Evolutionary conservation across 2,797 vertebrate species (phyloP).

Genomic region (Ptychobarbus kaznakovi): DNA sequence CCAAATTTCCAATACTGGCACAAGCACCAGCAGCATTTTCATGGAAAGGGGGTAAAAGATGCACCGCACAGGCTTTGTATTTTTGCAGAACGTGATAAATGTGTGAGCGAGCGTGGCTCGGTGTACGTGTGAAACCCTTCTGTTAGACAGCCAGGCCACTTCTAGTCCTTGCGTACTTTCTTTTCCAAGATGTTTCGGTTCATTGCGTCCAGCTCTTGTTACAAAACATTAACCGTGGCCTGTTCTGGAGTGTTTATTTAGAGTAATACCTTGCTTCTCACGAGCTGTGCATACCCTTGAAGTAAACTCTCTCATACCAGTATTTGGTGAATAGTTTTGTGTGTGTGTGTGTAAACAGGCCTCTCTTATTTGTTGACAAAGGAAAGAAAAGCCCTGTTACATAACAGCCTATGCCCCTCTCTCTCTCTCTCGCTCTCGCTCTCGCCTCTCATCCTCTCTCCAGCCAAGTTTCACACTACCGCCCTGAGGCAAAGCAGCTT

Average conservation of each 20-base stretch:
- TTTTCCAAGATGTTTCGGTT: conserved; percentile 18
- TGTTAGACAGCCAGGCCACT: conserved; percentile 3
- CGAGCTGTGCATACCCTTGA: conserved; percentile 31
- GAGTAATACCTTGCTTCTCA: conserved; percentile 41
- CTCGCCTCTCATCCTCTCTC: conserved; percentile 50
- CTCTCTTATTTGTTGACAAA: conserved; percentile 63
- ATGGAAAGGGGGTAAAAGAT: neutral
- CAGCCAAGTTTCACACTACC: conserved; percentile 77
- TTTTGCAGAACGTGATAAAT: conserved; percentile 24
- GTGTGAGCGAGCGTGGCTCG: neutral
- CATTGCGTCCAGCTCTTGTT: conserved; percentile 2
- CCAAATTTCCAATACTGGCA: neutral
- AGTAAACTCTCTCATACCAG: conserved; percentile 49
- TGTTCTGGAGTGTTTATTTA: conserved; percentile 25
- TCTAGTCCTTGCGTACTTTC: conserved; percentile 4
- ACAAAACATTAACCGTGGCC: conserved; percentile 3
- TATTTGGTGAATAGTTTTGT: conserved; percentile 29
- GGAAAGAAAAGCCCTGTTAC: conserved; percentile 69
- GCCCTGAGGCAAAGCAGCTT: conserved; percentile 78
- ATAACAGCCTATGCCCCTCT: conserved; percentile 64
- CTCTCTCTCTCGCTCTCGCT: conserved; percentile 43
- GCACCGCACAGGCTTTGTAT: neutral
- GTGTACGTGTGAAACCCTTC: conserved; percentile 13
- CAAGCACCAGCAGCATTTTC: neutral
- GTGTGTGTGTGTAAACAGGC: conserved; percentile 52